Base-by-base conservation (phyloP, 2,888 invertebrate genomes). In the Thecocarcelia acutangulata region DNA sequence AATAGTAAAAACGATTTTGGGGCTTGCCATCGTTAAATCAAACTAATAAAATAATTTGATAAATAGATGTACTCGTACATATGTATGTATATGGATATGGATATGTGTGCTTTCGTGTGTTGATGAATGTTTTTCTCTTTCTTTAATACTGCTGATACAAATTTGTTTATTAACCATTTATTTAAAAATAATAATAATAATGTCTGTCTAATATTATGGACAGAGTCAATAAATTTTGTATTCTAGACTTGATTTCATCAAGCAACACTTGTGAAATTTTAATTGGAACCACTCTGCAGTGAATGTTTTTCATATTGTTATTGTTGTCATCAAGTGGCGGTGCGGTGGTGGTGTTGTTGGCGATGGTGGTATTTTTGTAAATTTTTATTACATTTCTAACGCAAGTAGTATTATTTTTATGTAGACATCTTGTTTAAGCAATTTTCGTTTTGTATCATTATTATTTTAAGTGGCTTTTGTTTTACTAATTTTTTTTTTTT, bases 351-450 rank as follows among this genome's bases (percentile, higher is more conserved):
- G 19, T 50, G 48, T 21, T 52, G 15, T 13, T 46, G n/a, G 19
- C 37, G 19, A 19, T 50, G 19, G 11, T 21, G 50, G 4, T 61
- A 11, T 21, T 40, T 28, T 54, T 54, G 21, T 15, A 21, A 21
- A 33, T 52, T 76, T 9, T 28, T 61, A 68, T 68, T 68, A 61
- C 52, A 68, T 61, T 68, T 76, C 68, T 54, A 76, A 54, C 37
- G 33, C 58, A 37, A 58, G 42, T 33, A 33, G 33, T 64, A 52
- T 52, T 46, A 46, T 59, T 40, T 72, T 46, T 74, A 63, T 81
- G 77, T 81, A 69, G 77, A 77, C 77, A 77, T 82, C 78, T 78
- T 78, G 77, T 78, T 74, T 69, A 70, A 33, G 69, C 54, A 54
- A 46, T 70, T 72, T 52, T 72, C 58, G 24, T 72, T 52, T 72